Percentiles rank a stretch among this genome's conserved stretches.
phyloP scores from a whole-genome alignment of 2,113 vertebrate genomes.

The Pelecanus crispus region DNA sequence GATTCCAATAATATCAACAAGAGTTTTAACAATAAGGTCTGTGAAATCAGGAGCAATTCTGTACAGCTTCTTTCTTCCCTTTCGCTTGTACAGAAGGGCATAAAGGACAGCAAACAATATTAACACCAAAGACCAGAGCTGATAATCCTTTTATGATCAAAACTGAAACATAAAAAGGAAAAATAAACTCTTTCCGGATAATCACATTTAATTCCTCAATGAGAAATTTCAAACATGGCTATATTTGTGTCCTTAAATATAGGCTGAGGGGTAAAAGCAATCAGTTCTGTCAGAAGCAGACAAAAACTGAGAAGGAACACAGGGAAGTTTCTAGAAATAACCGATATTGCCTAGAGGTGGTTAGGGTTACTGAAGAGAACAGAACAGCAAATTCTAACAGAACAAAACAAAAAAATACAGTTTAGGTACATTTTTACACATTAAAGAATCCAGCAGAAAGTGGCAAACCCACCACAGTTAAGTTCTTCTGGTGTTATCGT shows the following conservation, averaged over 20 bases:
- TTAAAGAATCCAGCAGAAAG: not conserved
- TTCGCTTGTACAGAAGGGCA: not conserved
- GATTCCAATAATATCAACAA: not conserved
- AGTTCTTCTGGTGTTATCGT: slow-evolving; percentile 92
- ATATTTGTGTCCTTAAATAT: not conserved
- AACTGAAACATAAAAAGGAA: not conserved
- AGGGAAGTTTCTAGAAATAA: not conserved
- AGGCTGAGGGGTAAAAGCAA: not conserved
- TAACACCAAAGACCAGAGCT: not conserved
- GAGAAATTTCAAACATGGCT: not conserved
- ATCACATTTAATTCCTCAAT: not conserved
- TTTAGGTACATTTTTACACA: not conserved
- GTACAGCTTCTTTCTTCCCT: not conserved
- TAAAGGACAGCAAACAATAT: not conserved
- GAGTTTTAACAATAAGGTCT: not conserved
- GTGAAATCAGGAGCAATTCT: not conserved
- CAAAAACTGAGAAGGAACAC: not conserved
- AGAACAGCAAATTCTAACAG: not conserved
- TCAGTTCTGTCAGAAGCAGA: not conserved
- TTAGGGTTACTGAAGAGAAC: not conserved
- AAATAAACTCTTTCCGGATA: not conserved
- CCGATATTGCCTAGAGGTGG: not conserved
- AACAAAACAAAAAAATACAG: not conserved
- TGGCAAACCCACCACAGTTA: slow-evolving; percentile 84
- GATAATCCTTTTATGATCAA: not conserved